Conservation (phyloP, 2,888 invertebrate genomes). For the Sarcophaga caerulescens region DNA sequence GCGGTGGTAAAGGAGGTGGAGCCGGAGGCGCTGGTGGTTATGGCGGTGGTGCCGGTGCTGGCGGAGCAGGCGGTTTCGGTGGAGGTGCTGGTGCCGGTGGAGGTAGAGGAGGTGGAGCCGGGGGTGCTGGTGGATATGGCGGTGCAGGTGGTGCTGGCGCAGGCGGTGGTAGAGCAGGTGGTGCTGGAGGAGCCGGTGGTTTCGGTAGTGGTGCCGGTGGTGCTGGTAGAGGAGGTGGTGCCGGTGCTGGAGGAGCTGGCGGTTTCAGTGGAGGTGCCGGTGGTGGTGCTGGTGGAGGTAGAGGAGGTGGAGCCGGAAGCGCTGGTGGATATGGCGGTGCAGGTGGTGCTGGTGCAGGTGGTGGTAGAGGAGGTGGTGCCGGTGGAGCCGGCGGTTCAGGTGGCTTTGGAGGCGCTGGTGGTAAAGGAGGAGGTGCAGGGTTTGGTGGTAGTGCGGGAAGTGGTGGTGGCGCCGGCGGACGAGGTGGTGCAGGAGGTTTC, state of each 20-base stretch:
- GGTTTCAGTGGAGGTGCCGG: constrained; percentile 60
- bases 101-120: constrained; percentile 69
- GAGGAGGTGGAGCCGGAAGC: constrained; percentile 54
- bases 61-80: constrained; percentile 40
- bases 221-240: constrained; percentile 61
- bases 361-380: constrained; percentile 63
- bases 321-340: constrained; percentile 8
- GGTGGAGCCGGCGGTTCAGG: constrained; percentile 48
- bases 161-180: constrained; percentile 33
- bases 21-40: constrained; percentile 62
- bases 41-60: constrained; percentile 69
- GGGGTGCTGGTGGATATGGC: constrained; percentile 67
- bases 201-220: constrained; percentile 65
- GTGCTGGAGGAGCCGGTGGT: constrained; percentile 58
- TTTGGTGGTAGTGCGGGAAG: constrained; percentile 68
- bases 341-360: constrained; percentile 39
- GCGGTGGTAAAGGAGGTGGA: constrained; percentile 49
- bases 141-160: constrained; percentile 55
- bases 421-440: constrained; percentile 69
- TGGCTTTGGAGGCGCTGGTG: constrained; percentile 8
- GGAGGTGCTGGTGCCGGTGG: constrained; percentile 18
- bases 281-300: constrained; percentile 58
- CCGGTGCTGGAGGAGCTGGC: constrained; percentile 75
- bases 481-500: constrained; percentile 59
- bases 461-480: constrained; percentile 63